Conservation (phyloP, 2,113 vertebrate species). For the Muntiacus muntjak region DNA sequence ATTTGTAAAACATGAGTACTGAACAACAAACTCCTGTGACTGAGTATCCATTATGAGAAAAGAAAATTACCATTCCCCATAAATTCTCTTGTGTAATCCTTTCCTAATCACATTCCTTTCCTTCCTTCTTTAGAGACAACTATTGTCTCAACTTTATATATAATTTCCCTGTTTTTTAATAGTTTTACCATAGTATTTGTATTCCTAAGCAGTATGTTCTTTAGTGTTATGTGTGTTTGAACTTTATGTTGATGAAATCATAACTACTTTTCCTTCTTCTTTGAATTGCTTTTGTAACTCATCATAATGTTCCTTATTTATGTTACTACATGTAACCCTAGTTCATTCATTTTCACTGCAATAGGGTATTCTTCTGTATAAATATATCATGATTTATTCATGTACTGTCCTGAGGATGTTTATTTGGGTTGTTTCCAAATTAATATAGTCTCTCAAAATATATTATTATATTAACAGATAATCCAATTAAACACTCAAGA, state of each 20-base stretch:
- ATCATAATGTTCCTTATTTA: background rate
- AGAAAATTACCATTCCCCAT: background rate
- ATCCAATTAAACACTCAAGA: background rate
- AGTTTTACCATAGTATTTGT: background rate
- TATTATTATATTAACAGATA: constrained; percentile 1
- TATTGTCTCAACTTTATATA: background rate
- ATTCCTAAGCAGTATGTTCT: background rate
- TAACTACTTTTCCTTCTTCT: background rate
- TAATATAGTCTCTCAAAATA: background rate
- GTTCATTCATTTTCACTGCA: constrained; percentile 11
- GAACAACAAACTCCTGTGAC: background rate
- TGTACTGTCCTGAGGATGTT: background rate
- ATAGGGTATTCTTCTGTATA: background rate
- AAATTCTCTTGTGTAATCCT: background rate
- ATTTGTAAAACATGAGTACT: background rate
- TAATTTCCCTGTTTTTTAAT: constrained; percentile 1
- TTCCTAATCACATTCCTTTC: background rate
- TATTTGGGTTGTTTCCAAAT: background rate
- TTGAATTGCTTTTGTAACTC: background rate
- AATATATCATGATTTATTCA: background rate
- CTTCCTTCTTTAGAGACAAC: background rate
- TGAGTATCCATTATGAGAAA: background rate
- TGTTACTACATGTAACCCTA: background rate
- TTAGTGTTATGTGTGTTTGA: background rate
- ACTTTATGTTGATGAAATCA: background rate